A percentile compares a stretch with the other conserved stretches of the same genome.
Conservation (phyloP, 2,113 vertebrate species). For the Climacteris rufus region DNA sequence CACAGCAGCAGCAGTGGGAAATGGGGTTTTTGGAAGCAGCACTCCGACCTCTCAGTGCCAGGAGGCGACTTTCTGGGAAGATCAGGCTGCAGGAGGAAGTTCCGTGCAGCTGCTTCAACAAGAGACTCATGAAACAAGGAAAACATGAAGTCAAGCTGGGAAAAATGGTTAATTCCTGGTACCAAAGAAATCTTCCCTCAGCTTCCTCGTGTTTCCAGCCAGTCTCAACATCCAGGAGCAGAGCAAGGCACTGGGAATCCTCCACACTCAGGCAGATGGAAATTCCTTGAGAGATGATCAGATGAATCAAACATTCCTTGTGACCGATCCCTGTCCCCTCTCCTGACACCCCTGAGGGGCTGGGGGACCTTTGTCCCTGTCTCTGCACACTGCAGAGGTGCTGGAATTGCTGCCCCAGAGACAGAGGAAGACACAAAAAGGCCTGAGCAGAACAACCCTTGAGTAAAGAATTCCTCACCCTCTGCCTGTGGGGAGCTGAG, state of each 20-base stretch:
- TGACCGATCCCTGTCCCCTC: not conserved
- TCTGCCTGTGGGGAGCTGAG: not conserved
- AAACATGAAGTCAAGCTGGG: not conserved
- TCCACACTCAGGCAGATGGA: accelerated
- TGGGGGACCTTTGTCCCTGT: too few relatives aligned
- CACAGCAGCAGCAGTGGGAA: not conserved
- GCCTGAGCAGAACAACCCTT: accelerated
- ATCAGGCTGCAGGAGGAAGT: not conserved
- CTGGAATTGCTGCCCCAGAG: not conserved
- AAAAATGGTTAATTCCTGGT: not conserved
- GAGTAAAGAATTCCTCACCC: not conserved
- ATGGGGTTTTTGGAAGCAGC: not conserved
- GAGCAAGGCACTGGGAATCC: not conserved
- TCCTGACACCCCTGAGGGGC: too few relatives aligned
- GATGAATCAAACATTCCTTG: accelerated
- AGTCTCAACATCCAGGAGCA: not conserved
- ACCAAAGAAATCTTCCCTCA: not conserved
- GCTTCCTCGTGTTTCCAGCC: not conserved
- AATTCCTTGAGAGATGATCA: not conserved
- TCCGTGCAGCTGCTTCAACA: not conserved
- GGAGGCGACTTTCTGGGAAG: too few relatives aligned
- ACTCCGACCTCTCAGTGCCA: not conserved
- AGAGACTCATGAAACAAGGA: not conserved
- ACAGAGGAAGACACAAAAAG: not conserved
- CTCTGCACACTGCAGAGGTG: not conserved